Conservation (phyloP, 1,140 invertebrate species). For the Drosophila hydei region DNA sequence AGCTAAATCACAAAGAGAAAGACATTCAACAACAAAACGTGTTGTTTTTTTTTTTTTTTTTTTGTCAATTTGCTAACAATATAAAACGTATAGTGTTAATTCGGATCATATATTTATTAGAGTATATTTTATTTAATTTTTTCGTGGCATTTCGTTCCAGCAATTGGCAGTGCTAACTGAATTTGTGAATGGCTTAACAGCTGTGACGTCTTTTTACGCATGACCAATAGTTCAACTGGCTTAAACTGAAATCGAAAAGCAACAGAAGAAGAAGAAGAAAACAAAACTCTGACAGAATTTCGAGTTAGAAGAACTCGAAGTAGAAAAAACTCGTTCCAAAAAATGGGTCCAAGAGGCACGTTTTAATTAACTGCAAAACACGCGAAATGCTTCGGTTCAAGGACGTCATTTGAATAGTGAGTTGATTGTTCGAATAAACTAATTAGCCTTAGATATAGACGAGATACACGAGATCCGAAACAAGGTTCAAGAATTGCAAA, state of each 20-base stretch:
- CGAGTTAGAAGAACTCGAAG: background rate
- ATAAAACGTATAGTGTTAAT: no score
- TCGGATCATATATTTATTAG: background rate
- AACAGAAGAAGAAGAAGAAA: no score
- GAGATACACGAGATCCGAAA: background rate
- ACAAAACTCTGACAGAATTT: slow-evolving; percentile 19
- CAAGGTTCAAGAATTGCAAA: background rate
- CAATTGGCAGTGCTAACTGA: background rate
- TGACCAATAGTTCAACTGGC: slow-evolving; percentile 8
- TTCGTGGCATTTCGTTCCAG: no score
- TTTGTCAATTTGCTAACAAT: no score
- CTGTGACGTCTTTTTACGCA: slow-evolving; percentile 8
- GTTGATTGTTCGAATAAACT: no score
- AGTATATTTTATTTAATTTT: background rate
- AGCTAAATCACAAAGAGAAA: no score
- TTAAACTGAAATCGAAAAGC: slow-evolving; percentile 4
- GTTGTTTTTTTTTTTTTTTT: no score
- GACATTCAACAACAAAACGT: no score
- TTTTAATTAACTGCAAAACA: slow-evolving; percentile 37
- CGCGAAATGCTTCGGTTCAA: slow-evolving; percentile 33
- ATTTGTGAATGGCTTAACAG: slow-evolving; percentile 12
- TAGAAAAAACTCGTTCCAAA: slow-evolving; percentile 29
- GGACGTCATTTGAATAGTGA: slow-evolving; percentile 29
- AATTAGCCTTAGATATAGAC: slow-evolving; percentile 16
- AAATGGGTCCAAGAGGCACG: slow-evolving; percentile 30